These are phyloP conservation scores for Tinamus guttatus DNA, from an alignment of 2,113 vertebrate genomes.

Conservation along the genomic window DNA sequence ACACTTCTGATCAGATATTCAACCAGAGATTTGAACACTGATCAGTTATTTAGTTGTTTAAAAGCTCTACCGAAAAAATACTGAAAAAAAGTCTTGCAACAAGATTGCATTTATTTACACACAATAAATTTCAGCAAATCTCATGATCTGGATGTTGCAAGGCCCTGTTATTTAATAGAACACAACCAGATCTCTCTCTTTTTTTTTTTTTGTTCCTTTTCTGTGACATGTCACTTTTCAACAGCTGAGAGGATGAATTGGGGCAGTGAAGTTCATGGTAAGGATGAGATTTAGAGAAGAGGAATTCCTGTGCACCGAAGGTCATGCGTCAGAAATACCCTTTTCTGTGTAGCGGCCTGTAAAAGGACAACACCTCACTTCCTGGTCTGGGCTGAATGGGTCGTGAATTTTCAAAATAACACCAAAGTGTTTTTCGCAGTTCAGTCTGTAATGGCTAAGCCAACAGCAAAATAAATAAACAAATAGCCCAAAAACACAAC, in stretches of 20 bases:
- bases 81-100: not conserved
- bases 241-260: conserved; percentile 51
- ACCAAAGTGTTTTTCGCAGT: conserved; percentile 1
- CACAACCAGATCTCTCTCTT: not conserved
- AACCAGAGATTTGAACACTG: not conserved
- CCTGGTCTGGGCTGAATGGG: conserved; percentile 61
- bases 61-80: not conserved
- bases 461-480: conserved; percentile 45
- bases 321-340: conserved; percentile 78
- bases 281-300: conserved; percentile 53
- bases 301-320: conserved; percentile 64
- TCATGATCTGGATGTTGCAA: not conserved
- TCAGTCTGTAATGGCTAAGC: conserved; percentile 16
- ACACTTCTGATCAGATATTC: not conserved
- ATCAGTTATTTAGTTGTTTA: not conserved
- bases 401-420: conserved; percentile 61
- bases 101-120: not conserved
- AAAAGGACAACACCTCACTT: conserved; percentile 76
- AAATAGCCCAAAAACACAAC: conserved; percentile 27
- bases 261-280: conserved; percentile 36
- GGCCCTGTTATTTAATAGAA: conserved; percentile 15
- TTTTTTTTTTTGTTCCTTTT: not conserved
- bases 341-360: conserved; percentile 69
- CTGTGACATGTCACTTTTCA: conserved; percentile 39
- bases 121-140: not conserved